phyloP scores from a whole-genome alignment of 2,797 vertebrate genomes.

The Phoxinus dragarum region DNA sequence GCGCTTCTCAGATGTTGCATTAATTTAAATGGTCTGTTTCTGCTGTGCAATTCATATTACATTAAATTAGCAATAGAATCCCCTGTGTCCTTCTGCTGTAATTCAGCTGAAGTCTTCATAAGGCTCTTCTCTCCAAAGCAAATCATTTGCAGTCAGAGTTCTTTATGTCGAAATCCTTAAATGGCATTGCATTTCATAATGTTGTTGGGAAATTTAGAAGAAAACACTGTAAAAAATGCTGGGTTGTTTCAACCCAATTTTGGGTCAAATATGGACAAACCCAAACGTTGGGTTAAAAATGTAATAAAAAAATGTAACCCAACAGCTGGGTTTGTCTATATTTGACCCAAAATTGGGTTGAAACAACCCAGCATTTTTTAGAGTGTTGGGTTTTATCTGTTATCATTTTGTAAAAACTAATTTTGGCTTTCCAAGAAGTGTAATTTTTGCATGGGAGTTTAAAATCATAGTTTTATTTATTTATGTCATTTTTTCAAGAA shows the following conservation, averaged over 20 bases:
- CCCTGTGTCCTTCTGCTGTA: conserved; percentile 44
- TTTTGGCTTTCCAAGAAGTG: conserved; percentile 21
- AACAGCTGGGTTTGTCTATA: no score
- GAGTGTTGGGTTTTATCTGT: not conserved
- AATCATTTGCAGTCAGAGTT: conserved; percentile 41
- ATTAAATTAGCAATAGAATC: conserved; percentile 59
- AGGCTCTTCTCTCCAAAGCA: conserved; percentile 36
- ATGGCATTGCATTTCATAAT: conserved; percentile 26
- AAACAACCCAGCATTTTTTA: not conserved
- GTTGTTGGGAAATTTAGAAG: conserved; percentile 9
- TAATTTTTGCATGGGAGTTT: not conserved
- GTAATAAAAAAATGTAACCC: no score
- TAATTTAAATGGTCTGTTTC: conserved; percentile 59
- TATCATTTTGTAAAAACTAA: conserved; percentile 9
- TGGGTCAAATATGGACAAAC: no score
- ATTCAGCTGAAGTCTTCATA: conserved; percentile 41
- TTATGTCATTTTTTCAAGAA: not conserved
- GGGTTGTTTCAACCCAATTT: no score
- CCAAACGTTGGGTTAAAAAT: no score
- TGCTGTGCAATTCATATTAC: conserved; percentile 57
- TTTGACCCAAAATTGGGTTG: no score
- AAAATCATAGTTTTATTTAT: not conserved
- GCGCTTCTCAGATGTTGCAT: conserved; percentile 56
- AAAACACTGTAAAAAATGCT: not conserved
- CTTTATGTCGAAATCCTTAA: conserved; percentile 25